phyloP scores from a whole-genome alignment of 1,140 invertebrate genomes.

The Triops longicaudatus region DNA sequence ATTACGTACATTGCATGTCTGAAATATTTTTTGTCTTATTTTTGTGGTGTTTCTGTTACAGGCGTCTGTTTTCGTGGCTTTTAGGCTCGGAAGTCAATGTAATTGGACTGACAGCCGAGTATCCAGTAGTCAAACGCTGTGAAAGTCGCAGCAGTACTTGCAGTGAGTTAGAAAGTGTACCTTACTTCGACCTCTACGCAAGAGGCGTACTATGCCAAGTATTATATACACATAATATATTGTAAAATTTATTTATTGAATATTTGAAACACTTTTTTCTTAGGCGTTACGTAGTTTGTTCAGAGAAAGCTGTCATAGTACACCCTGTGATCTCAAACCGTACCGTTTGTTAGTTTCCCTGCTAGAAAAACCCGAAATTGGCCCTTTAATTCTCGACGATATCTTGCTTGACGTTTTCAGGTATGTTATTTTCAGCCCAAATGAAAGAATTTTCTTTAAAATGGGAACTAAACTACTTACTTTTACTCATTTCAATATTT shows the following conservation, averaged over 20 bases:
- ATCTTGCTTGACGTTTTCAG: conserved; percentile 79
- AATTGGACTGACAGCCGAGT: conserved; percentile 40
- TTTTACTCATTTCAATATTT: neutral
- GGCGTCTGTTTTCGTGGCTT: conserved; percentile 74
- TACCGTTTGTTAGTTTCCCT: conserved; percentile 79
- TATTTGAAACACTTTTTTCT: conserved; percentile 29
- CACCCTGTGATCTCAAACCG: conserved; percentile 60
- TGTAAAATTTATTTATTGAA: too few relatives aligned
- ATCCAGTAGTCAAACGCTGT: conserved; percentile 40
- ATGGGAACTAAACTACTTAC: neutral
- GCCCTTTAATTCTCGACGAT: conserved; percentile 71
- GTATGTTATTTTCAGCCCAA: too few relatives aligned
- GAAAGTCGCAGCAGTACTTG: conserved; percentile 34
- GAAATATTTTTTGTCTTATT: neutral
- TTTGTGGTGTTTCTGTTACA: conserved; percentile 35
- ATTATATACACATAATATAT: conserved; percentile 9
- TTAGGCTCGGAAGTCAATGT: conserved; percentile 56
- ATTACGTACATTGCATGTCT: neutral
- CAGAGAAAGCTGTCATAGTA: conserved; percentile 48
- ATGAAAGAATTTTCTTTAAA: too few relatives aligned
- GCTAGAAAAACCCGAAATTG: conserved; percentile 82
- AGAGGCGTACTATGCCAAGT: conserved; percentile 54
- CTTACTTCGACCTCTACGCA: conserved; percentile 68
- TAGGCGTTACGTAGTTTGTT: conserved; percentile 52
- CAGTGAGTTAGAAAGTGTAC: conserved; percentile 37